Base-by-base conservation (phyloP, 2,113 vertebrate species). In the Tinamus guttatus region DNA sequence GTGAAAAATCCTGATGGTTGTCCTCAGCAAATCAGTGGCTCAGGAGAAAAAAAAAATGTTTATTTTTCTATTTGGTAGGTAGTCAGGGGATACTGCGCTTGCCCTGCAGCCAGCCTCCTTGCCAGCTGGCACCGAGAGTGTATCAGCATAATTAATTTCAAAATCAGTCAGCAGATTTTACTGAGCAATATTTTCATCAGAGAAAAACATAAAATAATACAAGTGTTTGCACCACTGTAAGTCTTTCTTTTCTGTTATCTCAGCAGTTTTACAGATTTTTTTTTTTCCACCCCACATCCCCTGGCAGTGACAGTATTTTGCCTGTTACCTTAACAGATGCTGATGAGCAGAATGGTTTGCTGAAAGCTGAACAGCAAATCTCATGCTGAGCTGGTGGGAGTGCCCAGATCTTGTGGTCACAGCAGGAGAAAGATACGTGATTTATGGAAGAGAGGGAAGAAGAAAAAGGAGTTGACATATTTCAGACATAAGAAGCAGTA, bases 61-160 rank as follows among this genome's bases (percentile, higher is more conserved):
- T 60, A 60, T 89, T 89, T 90, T 94, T 96, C 56, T 94, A 21
- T 97, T 94, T 94, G 73, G 47, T 93, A 51, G 65, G 95, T 97
- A 94, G 91, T 95, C 86, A 92, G 81, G 91, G 96, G 92, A 92
- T 95, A 95, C 92, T 79, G 80, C 3, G 1, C 41, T 86, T 69
- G 32, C 76, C 73, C 85, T 74, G 76, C 60, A 88, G 36, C 34
- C 68, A 79, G 28, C 60, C 69, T 83, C 38, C 51, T 60, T 88
- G 73, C 94, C 96, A 96, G 86, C 86, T 97, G 96, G 90, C 77
- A 40, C 76, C 75, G 40, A 18, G 7, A 94, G 43, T 64, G 47
- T 67, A 84, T 94, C 68, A 92, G 86, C 69, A 47, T 92, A 90
- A 96, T 94, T 90, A 86, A 89, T 94, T 89, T 97, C 80, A 95